Percentiles rank a stretch among this genome's conserved stretches.
Conservation (phyloP, 2,888 invertebrate species). For the Polymixis flavicincta region DNA sequence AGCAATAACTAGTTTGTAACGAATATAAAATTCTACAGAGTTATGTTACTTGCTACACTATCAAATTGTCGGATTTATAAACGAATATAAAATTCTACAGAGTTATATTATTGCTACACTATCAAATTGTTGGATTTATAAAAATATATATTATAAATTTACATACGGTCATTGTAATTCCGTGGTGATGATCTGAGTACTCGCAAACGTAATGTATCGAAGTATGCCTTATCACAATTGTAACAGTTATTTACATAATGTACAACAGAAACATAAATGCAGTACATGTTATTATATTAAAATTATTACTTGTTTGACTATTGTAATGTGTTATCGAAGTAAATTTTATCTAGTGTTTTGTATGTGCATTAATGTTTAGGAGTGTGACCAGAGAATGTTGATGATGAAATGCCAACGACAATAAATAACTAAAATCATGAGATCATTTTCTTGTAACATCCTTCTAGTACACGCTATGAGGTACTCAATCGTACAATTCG, state of each 20-base stretch:
- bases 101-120: conserved; percentile 35
- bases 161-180: conserved; percentile 4
- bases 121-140: conserved; percentile 35
- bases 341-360: conserved; percentile 58
- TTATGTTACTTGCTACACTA: conserved; percentile 34
- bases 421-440: neutral
- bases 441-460: neutral
- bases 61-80: conserved; percentile 33
- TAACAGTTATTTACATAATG: conserved; percentile 56
- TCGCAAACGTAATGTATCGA: conserved; percentile 43
- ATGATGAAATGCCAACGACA: neutral
- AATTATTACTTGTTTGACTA: conserved; percentile 57
- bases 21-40: conserved; percentile 31
- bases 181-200: conserved; percentile 33
- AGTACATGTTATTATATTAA: conserved; percentile 57
- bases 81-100: conserved; percentile 24
- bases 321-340: conserved; percentile 58
- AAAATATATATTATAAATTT: conserved; percentile 27
- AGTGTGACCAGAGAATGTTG: conserved; percentile 53
- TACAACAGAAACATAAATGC: conserved; percentile 55
- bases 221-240: conserved; percentile 55
- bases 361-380: conserved; percentile 30
- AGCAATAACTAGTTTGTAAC: conserved; percentile 52
- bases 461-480: neutral
- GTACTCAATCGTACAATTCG: neutral